Evolutionary conservation across 1,140 invertebrate genomes (phyloP), one percentile per base, ranked within the genome.

Genomic region (Tigriopus japonicus): DNA sequence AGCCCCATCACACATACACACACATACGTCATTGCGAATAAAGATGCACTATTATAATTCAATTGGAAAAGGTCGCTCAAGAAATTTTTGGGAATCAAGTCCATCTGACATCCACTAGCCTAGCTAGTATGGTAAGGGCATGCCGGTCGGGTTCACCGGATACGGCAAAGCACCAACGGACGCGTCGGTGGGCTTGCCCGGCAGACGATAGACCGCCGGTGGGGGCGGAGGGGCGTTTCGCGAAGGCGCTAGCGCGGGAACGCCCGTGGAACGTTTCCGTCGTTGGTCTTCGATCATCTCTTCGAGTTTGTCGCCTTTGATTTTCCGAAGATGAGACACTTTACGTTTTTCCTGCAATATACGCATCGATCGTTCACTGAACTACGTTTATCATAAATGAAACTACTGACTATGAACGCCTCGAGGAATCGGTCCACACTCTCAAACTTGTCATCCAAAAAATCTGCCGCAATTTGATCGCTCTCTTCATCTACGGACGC

Each of bases 401-500:
- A 49, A 12, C 21, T n/a, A 17, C 45, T 3, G 2, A 49, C 45
- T 5, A 49, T 21, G 21, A 49, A 49, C 21, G n/a, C 23, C n/a
- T 40, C 21, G 3, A 40, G 53, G 53, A 55, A 55, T 55, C 15
- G n/a, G 14, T 24, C 21, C 23, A 15, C 23, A 15, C 53, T 40
- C 23, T 24, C 53, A 24, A 24, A 19, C 14, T 55, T 55, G n/a
- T 55, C 15, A 19, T 55, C 35, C 2, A 55, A 9, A 15, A 19
- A 24, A 7, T 60, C 51, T 59, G 14, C 10, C 3, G 23, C 21
- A 41, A 23, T 49, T 60, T 56, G 62, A 63, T 63, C 21, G 69
- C 40, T 62, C 62, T 63, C 21, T 62, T 42, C 23, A 66, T 67
- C 40, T 66, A 63, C 13, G 52, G 51, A 42, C 68, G 62, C 41